Percentiles rank a stretch among this genome's conserved stretches.
phyloP scores from a whole-genome alignment of 1,140 invertebrate species.

The Atta cephalotes region DNA sequence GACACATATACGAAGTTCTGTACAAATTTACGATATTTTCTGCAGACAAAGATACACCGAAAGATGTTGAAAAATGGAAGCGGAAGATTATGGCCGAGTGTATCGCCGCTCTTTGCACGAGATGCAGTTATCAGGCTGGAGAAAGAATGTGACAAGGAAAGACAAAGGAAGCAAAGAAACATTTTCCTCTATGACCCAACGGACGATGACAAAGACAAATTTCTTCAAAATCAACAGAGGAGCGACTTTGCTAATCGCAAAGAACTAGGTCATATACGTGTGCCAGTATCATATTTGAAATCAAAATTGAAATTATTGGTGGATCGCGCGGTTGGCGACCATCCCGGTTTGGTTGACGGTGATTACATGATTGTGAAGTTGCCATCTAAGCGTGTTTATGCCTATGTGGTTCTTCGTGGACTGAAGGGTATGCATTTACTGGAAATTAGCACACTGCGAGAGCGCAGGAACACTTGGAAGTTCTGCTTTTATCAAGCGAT shows the following conservation, averaged over 20 bases:
- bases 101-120: conserved; percentile 72
- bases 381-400: conserved; percentile 67
- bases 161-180: conserved; percentile 61
- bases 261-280: conserved; percentile 79
- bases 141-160: neutral
- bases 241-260: conserved; percentile 74
- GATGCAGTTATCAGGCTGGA: conserved; percentile 62
- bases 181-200: conserved; percentile 71
- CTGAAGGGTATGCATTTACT: conserved; percentile 79
- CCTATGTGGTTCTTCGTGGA: conserved; percentile 78
- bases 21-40: neutral
- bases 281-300: conserved; percentile 58
- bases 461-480: conserved; percentile 80
- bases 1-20: neutral
- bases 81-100: conserved; percentile 68
- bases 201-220: conserved; percentile 19
- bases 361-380: conserved; percentile 77
- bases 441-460: conserved; percentile 72
- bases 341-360: conserved; percentile 78
- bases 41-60: neutral
- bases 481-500: conserved; percentile 82
- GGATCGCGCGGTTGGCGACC: conserved; percentile 74
- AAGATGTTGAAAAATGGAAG: neutral
- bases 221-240: neutral
- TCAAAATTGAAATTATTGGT: conserved; percentile 30